A percentile compares a stretch with the other conserved stretches of the same genome.
These are phyloP conservation scores for Eidolon dupreanum DNA, from an alignment of 2,797 vertebrate genomes.

Conservation along the genomic window DNA sequence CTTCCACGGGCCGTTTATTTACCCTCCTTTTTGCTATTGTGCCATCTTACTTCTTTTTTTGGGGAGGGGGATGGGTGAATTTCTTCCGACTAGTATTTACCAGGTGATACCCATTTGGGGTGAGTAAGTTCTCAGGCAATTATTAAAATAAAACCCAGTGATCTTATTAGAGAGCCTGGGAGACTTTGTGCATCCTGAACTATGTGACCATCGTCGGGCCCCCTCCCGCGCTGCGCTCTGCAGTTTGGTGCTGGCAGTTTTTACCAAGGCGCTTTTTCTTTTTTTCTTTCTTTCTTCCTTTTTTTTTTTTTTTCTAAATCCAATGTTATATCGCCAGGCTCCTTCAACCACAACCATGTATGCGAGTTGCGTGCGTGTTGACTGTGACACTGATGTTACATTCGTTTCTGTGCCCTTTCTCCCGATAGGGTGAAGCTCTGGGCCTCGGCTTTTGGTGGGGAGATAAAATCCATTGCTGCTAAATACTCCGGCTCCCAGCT, in stretches of 20 bases:
- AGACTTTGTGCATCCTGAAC: constrained; percentile 58
- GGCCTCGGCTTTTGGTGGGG: constrained; percentile 99
- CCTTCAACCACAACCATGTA: constrained; percentile 55
- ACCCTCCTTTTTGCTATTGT: not conserved
- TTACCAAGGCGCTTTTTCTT: not conserved
- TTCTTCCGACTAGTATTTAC: not conserved
- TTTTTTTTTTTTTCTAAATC: constrained; percentile 35
- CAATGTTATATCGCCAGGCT: constrained; percentile 47
- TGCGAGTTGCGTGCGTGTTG: constrained; percentile 71
- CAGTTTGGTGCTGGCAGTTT: constrained; percentile 64
- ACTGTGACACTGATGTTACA: constrained; percentile 75
- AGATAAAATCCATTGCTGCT: constrained; percentile 98
- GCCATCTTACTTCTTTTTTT: constrained; percentile 29
- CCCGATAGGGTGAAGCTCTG: constrained; percentile 96
- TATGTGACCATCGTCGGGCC: constrained; percentile 17
- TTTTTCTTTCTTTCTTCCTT: not conserved
- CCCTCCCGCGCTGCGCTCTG: constrained; percentile 46
- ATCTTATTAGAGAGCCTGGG: not conserved
- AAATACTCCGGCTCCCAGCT: constrained; percentile 99
- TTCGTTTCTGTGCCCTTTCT: constrained; percentile 56
- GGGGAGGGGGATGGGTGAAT: constrained; percentile 5
- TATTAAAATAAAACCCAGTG: not conserved
- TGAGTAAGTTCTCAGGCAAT: not conserved
- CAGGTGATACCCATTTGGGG: not conserved
- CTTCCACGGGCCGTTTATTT: constrained; percentile 59